Evolutionary conservation across 2,797 vertebrate species (phyloP), one percentile per base, ranked within the genome.

Genomic region (Lindbergichthys nudifrons): DNA sequence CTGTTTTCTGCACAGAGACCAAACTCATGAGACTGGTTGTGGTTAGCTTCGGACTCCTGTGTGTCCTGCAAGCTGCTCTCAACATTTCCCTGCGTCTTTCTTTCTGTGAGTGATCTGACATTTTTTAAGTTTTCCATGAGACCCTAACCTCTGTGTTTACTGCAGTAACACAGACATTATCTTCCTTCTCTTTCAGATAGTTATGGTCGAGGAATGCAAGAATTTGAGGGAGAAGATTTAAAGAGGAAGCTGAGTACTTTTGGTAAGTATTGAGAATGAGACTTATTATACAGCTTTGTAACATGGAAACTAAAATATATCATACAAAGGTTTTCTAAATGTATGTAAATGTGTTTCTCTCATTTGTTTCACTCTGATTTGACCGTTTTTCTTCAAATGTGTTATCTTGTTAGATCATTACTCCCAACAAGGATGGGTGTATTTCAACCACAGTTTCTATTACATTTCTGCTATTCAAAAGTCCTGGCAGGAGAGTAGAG

Each of bases 31-130:
- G 32, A 36, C 6, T 36, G 32, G 32, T 36, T 36, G 7, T 36
- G 5, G 32, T 36, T 36, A 36, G 32, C 32, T 36, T 36, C 32
- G 32, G 32, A 36, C 32, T 36, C 32, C 32, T 36, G 32, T 36
- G 32, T 36, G 32, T 36, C 7, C 32, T 36, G 32, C 32, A 36
- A 36, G 32, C 6, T 36, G 32, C 32, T 36, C 32, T 36, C 2
- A 36, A 36, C 32, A 36, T 36, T 36, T 73, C 65, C 14, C 72
- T 87, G 39, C 80, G 72, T 13, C 54, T 82, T 19, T 0, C 30
- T 52, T 10, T 53, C 23, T 16, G 83, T 85, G 58, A 75, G 54
- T 59, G 12, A 21, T 9, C 5, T 47, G 5, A 47, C 30, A n/a
- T 42, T 36, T 36, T 36, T 36, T 36, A 36, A 36, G 26, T 36